These are phyloP conservation scores for Stegophylla sp. DNA, from an alignment of 2,888 invertebrate genomes.

Conservation along the genomic window DNA sequence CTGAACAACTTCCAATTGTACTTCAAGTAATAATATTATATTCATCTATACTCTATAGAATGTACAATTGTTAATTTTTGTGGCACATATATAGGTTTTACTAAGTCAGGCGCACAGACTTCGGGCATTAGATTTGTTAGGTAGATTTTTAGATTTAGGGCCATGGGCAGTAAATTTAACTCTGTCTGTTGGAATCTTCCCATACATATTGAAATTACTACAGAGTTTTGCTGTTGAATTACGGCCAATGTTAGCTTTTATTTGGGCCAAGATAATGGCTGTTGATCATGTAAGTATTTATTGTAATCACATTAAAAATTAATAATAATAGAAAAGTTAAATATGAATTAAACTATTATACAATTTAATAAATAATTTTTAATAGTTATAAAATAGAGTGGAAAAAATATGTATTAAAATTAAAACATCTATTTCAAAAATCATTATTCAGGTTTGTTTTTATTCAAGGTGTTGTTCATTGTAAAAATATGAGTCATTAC, in stretches of 20 bases:
- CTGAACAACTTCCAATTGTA: conserved; percentile 96
- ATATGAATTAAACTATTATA: too few species aligned
- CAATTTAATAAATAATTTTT: too few species aligned
- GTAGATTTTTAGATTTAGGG: conserved; percentile 92
- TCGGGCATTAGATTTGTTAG: conserved; percentile 90
- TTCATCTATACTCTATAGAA: too few species aligned
- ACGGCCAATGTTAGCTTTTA: conserved; percentile 90
- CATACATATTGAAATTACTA: conserved; percentile 94
- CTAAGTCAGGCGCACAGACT: conserved; percentile 85
- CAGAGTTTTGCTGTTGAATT: conserved; percentile 94
- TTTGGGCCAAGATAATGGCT: conserved; percentile 98
- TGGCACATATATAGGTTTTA: conserved; percentile 70
- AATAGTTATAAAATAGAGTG: too few species aligned
- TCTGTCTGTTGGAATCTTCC: conserved; percentile 96
- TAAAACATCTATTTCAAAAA: too few species aligned
- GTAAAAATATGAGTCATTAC: too few species aligned
- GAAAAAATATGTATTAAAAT: too few species aligned
- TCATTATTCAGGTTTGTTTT: too few species aligned
- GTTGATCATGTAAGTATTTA: conserved; percentile 82
- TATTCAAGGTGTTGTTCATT: too few species aligned
- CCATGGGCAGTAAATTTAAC: conserved; percentile 95
- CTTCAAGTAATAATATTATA: conserved; percentile 88
- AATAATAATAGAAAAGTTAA: background rate
- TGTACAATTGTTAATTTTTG: too few species aligned
- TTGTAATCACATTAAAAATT: background rate